phyloP scores from a whole-genome alignment of 1,140 invertebrate genomes.

The Aplysia californica region DNA sequence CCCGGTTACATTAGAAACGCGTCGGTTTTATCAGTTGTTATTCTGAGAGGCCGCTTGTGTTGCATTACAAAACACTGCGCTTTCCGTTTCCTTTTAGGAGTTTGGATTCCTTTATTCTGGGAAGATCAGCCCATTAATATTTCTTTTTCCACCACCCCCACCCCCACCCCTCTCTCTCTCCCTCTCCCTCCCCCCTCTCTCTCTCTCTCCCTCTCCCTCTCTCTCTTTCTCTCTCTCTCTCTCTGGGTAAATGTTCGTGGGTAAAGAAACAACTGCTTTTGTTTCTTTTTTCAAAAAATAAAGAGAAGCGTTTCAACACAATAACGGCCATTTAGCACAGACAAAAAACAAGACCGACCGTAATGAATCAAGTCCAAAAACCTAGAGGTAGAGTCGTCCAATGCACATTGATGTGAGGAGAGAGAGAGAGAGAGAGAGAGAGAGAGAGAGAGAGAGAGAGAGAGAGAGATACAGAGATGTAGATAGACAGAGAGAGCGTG shows the following conservation, averaged over 20 bases:
- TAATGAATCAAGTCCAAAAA: not conserved
- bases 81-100: too few species aligned
- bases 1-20: too few species aligned
- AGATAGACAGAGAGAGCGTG: too few species aligned
- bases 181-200: not conserved
- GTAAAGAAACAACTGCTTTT: not conserved
- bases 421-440: not conserved
- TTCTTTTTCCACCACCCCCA: too few species aligned
- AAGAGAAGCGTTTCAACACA: not conserved
- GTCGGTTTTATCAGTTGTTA: too few species aligned
- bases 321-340: not conserved
- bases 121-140: too few species aligned
- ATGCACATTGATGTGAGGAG: not conserved
- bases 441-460: not conserved
- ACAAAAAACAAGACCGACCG: too few species aligned
- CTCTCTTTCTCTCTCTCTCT: not conserved
- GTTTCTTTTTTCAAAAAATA: not conserved
- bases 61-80: too few species aligned
- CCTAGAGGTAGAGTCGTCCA: too few species aligned
- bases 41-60: too few species aligned
- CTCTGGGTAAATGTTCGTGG: not conserved
- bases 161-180: not conserved
- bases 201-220: not conserved
- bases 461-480: too few species aligned
- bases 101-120: too few species aligned